Base-by-base conservation (phyloP, 2,113 vertebrate genomes). In the Centropus unirufus region DNA sequence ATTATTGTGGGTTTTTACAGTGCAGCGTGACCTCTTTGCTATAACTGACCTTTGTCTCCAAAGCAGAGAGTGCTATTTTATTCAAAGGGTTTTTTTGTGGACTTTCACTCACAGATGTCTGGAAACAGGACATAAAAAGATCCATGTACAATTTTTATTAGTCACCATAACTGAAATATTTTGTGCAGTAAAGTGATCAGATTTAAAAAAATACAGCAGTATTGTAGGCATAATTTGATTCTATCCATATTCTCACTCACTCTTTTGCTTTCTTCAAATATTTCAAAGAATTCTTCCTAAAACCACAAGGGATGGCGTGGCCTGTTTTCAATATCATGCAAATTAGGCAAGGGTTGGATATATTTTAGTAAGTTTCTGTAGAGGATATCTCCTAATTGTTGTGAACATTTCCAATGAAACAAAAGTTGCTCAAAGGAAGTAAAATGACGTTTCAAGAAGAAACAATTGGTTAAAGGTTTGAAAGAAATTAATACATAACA, bases 41-140 rank as follows among this genome's bases (percentile, higher is more conserved):
- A 46, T 42, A 68, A 83, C 12, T 84, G 30, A 69, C 68, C 24
- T 75, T 46, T 39, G 70, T 95, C 78, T 92, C 69, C 26, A 94
- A 95, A 96, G 76, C 74, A 96, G 93, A 95, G 81, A 63, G 62
- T 76, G 39, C 12, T 73, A 67, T 96, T 94, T 95, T 87, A 90
- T 76, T 92, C 57, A 81, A n/a, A 79, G 44, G 14, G 15, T 15
- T 85, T 89, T 10, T 74, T 95, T 78, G 79, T 47, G 44, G 76
- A 82, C 52, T 49, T 13, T 92, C 59, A 83, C 3, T 61, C 83
- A 12, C 24, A 75, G 18, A 54, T 75, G 30, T 32, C 87, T 94
- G 39, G 63, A 46, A 32, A 29, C 14, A 5, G 7, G 5, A 63
- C 13, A 7, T 27, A 39, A 73, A 80, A 73, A 68, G 22, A n/a